phyloP scores from a whole-genome alignment of 2,888 invertebrate genomes.

The Macrophya alboannulata region DNA sequence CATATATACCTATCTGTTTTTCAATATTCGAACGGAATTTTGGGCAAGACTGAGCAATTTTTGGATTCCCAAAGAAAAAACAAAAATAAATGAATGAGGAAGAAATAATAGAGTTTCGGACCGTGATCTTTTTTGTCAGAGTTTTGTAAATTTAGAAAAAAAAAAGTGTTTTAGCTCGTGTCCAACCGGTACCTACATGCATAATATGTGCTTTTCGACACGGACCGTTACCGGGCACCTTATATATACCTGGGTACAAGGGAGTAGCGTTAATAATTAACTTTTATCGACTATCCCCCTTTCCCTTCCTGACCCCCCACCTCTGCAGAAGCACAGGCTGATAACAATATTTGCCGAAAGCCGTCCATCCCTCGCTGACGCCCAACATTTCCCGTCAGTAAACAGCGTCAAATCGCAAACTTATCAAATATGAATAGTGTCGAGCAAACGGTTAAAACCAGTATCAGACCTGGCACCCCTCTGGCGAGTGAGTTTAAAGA shows the following conservation, averaged over 20 bases:
- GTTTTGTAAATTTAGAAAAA: neutral
- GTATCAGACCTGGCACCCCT: neutral
- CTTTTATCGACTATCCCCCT: constrained; percentile 39
- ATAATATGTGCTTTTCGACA: constrained; percentile 48
- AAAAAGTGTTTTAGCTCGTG: neutral
- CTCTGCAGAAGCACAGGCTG: constrained; percentile 38
- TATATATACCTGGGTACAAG: neutral
- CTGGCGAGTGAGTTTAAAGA: neutral
- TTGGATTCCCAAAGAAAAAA: neutral
- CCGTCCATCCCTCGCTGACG: constrained; percentile 54
- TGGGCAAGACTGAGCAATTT: neutral
- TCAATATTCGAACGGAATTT: neutral
- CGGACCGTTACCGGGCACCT: constrained; percentile 25
- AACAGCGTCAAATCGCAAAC: constrained; percentile 56
- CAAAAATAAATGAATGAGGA: neutral
- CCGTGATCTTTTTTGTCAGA: neutral
- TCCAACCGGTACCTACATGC: neutral
- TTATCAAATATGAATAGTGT: constrained; percentile 54
- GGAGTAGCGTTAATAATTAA: constrained; percentile 47
- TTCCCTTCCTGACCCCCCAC: neutral
- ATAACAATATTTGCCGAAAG: constrained; percentile 61
- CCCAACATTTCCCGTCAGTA: constrained; percentile 55
- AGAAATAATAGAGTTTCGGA: too few species aligned
- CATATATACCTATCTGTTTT: neutral
- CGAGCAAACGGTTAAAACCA: constrained; percentile 32